phyloP scores from a whole-genome alignment of 2,113 vertebrate genomes.

The Pao palembangensis region DNA sequence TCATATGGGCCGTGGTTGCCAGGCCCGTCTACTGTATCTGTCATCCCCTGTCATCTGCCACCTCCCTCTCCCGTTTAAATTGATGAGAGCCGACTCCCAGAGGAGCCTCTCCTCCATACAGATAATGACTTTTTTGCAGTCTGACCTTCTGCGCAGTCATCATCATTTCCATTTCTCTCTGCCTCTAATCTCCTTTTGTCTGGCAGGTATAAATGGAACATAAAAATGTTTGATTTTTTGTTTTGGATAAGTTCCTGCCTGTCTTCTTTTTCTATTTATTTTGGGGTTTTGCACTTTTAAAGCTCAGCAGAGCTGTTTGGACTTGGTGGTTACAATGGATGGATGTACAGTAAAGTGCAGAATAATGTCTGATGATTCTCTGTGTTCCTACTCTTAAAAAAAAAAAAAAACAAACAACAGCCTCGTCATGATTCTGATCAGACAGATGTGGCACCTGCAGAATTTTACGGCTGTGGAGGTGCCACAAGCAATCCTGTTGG shows the following conservation, averaged over 20 bases:
- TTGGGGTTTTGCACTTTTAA: not conserved
- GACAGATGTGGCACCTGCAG: constrained; percentile 34
- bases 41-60: constrained; percentile 14
- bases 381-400: constrained; percentile 10
- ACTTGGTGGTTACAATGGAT: too few species aligned
- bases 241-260: not conserved
- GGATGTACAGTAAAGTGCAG: too few species aligned
- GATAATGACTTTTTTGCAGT: constrained; percentile 49
- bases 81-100: constrained; percentile 35
- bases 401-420: constrained; percentile 6
- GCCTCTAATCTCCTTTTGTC: constrained; percentile 15
- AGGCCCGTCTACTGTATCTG: constrained; percentile 17
- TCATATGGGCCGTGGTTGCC: constrained; percentile 19
- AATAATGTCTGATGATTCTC: too few species aligned
- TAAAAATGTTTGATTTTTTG: not conserved
- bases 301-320: not conserved
- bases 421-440: constrained; percentile 36
- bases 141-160: constrained; percentile 46
- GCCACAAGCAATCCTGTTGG: constrained; percentile 14
- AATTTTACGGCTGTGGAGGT: constrained; percentile 21
- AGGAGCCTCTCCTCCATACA: constrained; percentile 29
- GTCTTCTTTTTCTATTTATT: not conserved
- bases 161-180: constrained; percentile 16
- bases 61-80: constrained; percentile 36
- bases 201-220: not conserved